Percentiles rank a stretch among this genome's conserved stretches.
These are phyloP conservation scores for Venturia canescens DNA, from an alignment of 1,140 invertebrate genomes.

Conservation along the genomic window DNA sequence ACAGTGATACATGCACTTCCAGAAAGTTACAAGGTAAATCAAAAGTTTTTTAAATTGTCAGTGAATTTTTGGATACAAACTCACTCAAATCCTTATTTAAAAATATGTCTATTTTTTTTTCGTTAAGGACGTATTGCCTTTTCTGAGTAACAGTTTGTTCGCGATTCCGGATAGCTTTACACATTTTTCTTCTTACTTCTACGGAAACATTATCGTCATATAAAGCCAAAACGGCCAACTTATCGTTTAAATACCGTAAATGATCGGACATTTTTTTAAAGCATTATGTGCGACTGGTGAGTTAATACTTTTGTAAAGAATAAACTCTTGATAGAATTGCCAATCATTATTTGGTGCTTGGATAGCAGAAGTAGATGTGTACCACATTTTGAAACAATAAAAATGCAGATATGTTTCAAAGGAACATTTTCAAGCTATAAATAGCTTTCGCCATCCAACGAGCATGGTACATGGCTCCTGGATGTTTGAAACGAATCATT, in stretches of 20 bases:
- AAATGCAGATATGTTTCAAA: slow-evolving; percentile 58
- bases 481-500: neutral
- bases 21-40: slow-evolving; percentile 16
- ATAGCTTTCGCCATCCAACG: slow-evolving; percentile 55
- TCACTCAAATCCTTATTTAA: slow-evolving; percentile 28
- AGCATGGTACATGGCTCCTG: slow-evolving; percentile 43
- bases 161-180: slow-evolving; percentile 27
- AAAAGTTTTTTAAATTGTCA: neutral
- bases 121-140: neutral
- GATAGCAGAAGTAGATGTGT: slow-evolving; percentile 27
- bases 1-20: slow-evolving; percentile 12
- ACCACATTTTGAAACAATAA: slow-evolving; percentile 58
- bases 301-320: slow-evolving; percentile 39
- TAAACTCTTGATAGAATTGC: slow-evolving; percentile 43
- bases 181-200: slow-evolving; percentile 43
- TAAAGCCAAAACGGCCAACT: slow-evolving; percentile 17
- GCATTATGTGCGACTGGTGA: slow-evolving; percentile 26
- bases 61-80: slow-evolving; percentile 40
- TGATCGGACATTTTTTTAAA: slow-evolving; percentile 37
- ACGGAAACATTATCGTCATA: slow-evolving; percentile 4
- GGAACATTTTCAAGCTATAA: slow-evolving; percentile 54
- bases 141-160: neutral
- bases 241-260: slow-evolving; percentile 46
- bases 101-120: neutral
- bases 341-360: slow-evolving; percentile 53